Base-by-base conservation (phyloP, 2,888 invertebrate genomes). In the Xestoiulus laeticollis region DNA sequence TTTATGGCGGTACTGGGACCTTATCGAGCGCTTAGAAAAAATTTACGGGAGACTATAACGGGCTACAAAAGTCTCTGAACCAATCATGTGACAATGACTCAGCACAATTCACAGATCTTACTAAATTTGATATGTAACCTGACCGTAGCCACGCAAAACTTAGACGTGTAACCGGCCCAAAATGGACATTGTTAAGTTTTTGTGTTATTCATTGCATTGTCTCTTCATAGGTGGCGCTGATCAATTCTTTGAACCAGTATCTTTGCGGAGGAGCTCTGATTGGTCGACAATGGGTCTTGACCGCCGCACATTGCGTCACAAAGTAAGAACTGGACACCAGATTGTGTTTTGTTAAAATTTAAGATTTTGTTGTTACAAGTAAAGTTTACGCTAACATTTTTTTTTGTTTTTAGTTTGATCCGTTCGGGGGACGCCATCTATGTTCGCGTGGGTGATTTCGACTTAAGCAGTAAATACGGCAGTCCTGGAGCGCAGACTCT, bases 371-470 rank as follows among this genome's bases (percentile, higher is more conserved):
- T 33, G 83, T 26, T 44, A n/a, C 44, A 19, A 10, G 30, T 22
- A 44, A 85, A 26, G 38, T 83, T 14, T 16, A 16, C 16, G 14
- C 85, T 43, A 16, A 53, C 22, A 0, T 83, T 87, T 84, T 4
- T 30, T 43, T 87, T 87, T 38, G 84, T 88, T 89, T 85, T 8
- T 92, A 97, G 97, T 92, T 97, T 97, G 92, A 97, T 98, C 0
- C 94, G 97, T n/a, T 96, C 97, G 1, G 97, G 97, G 0, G 98
- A 98, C 92, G 96, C 97, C 5, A 97, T 98, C 90, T 98, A 97
- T 92, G 97, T 98, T 16, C 94, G 97, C 82, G 97, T 97, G 0
- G 98, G 98, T 0, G 98, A 98, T 92, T 97, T 97, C 91, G 97
- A 98, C 92, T 93, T 98, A 89, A 98, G 97, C 0, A 93, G 96